Evolutionary conservation across 2,797 vertebrate genomes (phyloP).

Genomic region (Iguana delicatissima): DNA sequence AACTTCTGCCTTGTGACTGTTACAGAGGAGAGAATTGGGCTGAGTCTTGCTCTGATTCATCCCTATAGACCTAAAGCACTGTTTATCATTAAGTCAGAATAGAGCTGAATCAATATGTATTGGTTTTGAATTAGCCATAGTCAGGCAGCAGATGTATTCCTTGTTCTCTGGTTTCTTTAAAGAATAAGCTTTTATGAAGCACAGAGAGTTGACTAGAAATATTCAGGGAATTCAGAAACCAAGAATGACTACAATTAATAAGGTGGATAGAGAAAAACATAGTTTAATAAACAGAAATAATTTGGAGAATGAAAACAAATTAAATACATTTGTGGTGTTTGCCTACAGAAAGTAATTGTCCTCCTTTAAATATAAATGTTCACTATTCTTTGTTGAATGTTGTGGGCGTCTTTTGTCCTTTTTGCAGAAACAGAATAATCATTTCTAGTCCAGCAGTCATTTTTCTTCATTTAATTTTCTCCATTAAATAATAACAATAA

Average conservation of each 20-base stretch:
- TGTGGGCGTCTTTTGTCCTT: conserved; percentile 46
- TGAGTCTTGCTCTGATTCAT: background rate
- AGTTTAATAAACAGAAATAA: conserved; percentile 49
- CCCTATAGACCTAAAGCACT: background rate
- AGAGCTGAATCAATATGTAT: background rate
- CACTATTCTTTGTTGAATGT: conserved; percentile 54
- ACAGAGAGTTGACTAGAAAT: conserved; percentile 45
- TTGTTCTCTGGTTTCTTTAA: conserved; percentile 8
- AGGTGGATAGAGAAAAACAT: conserved; percentile 44
- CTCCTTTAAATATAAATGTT: conserved; percentile 39
- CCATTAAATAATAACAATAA: background rate
- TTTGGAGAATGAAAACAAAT: conserved; percentile 42
- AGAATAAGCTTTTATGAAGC: conserved; percentile 38
- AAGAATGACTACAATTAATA: conserved; percentile 61
- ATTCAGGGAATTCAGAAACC: conserved; percentile 48
- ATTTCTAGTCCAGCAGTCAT: conserved; percentile 50
- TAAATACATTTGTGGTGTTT: conserved; percentile 56
- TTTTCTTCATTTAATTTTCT: conserved; percentile 53
- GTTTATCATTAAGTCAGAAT: background rate
- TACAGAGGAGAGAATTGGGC: background rate
- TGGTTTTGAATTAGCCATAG: background rate
- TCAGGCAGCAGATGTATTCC: conserved; percentile 30
- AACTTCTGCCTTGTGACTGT: too few relatives aligned
- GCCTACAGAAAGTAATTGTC: conserved; percentile 59
- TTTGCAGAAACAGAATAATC: conserved; percentile 44